Base-by-base conservation (phyloP, 2,888 invertebrate genomes). In the Sycophila texana region DNA sequence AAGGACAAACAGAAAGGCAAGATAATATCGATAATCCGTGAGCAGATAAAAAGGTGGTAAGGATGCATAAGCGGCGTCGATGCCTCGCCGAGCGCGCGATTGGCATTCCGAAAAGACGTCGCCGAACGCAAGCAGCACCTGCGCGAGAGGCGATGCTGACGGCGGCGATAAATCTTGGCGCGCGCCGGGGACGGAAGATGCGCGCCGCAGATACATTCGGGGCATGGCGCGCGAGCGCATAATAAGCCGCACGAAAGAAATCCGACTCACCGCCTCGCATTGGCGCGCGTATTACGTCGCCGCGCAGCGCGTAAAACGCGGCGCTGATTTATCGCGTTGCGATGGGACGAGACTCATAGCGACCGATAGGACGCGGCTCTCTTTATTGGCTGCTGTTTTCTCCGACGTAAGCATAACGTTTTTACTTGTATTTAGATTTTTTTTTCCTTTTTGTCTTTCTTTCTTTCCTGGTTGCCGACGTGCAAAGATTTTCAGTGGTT, bases 111-210 rank as follows among this genome's bases (percentile, higher is more conserved):
- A 26, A 18, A 55, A 16, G n/a, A 55, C 55, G 18, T 55, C 55
- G 55, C 18, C 18, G 7, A 18, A 16, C n/a, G 39, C 14, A 26
- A 20, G 16, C 47, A 18, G 49, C 55, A 57, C 22, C 57, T 70
- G 70, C 55, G 70, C 3, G 18, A 18, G 18, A n/a, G 73, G 67
- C 26, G 66, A 66, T 39, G 72, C 53, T 18, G 74, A 79, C 68
- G 72, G 70, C 39, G 75, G 47, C 72, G 79, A 79, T 79, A 79
- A 79, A 79, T 79, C 79, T 71, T 79, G 20, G 16, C 55, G 13
- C 22, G 20, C 72, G 74, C 22, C 13, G 26, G 55, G 53, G 39
- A 53, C 51, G 49, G 53, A 53, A 79, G 74, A 74, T 74, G 55
- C 74, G 39, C 70, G 51, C 79, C 53, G 51, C 65, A 66, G 74